Evolutionary conservation across 2,113 vertebrate species (phyloP).

Genomic region (Leptosomus discolor): DNA sequence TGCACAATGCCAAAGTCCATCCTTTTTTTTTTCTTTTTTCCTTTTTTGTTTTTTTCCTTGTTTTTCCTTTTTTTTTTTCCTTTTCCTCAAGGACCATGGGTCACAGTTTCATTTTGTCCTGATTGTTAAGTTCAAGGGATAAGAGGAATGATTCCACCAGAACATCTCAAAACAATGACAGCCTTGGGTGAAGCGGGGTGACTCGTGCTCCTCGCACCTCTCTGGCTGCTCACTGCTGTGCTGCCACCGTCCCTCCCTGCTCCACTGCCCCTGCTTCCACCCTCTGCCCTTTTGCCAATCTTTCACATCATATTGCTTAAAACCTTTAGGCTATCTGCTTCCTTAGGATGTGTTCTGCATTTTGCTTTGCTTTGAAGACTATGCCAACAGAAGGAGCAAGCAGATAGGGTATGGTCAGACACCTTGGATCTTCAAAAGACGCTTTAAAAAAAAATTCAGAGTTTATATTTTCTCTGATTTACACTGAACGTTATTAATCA

Average conservation of each 20-base stretch:
- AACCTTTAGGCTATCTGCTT: not conserved
- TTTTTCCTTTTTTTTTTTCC: not conserved
- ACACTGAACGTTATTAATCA: not conserved
- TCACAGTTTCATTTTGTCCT: slow-evolving; percentile 49
- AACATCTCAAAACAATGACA: not conserved
- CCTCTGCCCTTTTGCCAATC: not conserved
- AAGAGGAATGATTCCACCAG: slow-evolving; percentile 2
- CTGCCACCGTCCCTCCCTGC: not conserved
- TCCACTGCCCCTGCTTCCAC: not conserved
- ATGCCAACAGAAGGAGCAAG: not conserved
- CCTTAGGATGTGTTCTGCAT: not conserved
- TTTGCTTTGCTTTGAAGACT: slow-evolving; percentile 13
- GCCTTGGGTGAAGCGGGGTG: not conserved
- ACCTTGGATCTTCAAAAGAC: not conserved
- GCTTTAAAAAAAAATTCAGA: not conserved
- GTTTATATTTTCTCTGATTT: not conserved
- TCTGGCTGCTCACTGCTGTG: not conserved
- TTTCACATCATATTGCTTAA: not conserved
- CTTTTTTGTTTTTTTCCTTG: too few species aligned
- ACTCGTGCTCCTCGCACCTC: not conserved
- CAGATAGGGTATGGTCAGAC: not conserved
- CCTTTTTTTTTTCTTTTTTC: not conserved
- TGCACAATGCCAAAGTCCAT: not conserved
- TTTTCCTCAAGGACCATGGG: not conserved
- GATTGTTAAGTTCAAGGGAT: slow-evolving; percentile 57